A percentile compares a stretch with the other conserved stretches of the same genome.
phyloP scores from a whole-genome alignment of 2,888 invertebrate species.

The Caradrina kadenii region DNA sequence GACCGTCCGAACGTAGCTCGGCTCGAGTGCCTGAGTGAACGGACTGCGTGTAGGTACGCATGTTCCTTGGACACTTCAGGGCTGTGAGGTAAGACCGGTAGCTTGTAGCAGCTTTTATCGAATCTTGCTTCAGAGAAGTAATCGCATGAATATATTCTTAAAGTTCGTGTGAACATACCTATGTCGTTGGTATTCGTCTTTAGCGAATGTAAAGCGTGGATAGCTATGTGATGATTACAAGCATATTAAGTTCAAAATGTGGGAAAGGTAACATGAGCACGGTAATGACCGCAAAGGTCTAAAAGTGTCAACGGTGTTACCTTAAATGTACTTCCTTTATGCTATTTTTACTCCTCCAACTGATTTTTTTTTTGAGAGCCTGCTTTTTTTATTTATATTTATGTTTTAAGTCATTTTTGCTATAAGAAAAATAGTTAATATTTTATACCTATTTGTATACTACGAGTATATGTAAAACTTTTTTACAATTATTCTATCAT shows the following conservation, averaged over 20 bases:
- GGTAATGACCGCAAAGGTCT: slow-evolving; percentile 24
- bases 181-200: background rate
- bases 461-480: background rate
- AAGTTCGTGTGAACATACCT: background rate
- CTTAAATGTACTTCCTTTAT: slow-evolving; percentile 22
- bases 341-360: slow-evolving; percentile 12
- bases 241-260: background rate
- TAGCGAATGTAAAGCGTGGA: no score
- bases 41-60: slow-evolving; percentile 28
- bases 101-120: slow-evolving; percentile 22
- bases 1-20: slow-evolving; percentile 59
- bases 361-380: background rate
- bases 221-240: background rate
- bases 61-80: slow-evolving; percentile 38
- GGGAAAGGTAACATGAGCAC: slow-evolving; percentile 6
- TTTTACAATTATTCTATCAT: background rate
- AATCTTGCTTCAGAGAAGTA: background rate
- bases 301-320: slow-evolving; percentile 25
- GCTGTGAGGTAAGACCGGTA: slow-evolving; percentile 50
- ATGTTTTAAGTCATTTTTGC: background rate
- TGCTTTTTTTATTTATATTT: background rate
- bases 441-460: background rate
- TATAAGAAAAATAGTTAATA: background rate
- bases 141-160: background rate
- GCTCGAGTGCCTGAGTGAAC: slow-evolving; percentile 33